Percentiles rank a stretch among this genome's conserved stretches.
phyloP scores from a whole-genome alignment of 2,888 invertebrate species.

The Tachina lurida region DNA sequence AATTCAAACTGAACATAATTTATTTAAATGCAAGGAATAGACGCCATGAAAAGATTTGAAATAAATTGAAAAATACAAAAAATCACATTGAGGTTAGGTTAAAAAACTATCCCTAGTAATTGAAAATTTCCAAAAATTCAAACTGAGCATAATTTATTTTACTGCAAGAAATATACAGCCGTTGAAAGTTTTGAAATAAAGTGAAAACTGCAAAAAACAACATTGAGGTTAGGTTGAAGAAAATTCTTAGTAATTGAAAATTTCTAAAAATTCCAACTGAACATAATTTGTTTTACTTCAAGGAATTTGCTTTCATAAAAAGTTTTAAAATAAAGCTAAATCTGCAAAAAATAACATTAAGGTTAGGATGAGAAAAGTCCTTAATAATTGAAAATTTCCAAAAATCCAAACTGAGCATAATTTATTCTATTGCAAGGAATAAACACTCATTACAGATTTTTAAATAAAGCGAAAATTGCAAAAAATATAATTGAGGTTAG shows the following conservation, averaged over 20 bases:
- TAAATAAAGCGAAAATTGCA: background rate
- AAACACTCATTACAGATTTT: background rate
- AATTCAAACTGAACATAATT: background rate
- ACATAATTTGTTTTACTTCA: too few relatives aligned
- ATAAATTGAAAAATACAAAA: background rate
- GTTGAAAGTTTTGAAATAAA: background rate
- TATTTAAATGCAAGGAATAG: background rate
- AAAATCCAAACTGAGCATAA: background rate
- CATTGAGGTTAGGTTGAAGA: slow-evolving; percentile 34
- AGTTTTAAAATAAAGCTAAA: background rate
- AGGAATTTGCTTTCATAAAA: background rate
- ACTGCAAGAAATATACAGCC: too few relatives aligned
- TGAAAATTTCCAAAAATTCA: background rate
- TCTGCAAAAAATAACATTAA: slow-evolving; percentile 7
- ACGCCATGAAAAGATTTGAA: background rate
- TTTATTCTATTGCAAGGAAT: too few relatives aligned
- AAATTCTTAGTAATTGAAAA: background rate
- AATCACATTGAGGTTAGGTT: background rate
- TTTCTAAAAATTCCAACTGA: too few relatives aligned
- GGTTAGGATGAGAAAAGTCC: slow-evolving; percentile 28
- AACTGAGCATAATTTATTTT: too few relatives aligned
- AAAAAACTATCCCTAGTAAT: background rate
- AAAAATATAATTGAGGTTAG: slow-evolving; percentile 10
- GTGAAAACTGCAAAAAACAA: background rate
- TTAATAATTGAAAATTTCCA: background rate